Conservation (phyloP, 2,888 invertebrate genomes). For the Napeogenes inachia region DNA sequence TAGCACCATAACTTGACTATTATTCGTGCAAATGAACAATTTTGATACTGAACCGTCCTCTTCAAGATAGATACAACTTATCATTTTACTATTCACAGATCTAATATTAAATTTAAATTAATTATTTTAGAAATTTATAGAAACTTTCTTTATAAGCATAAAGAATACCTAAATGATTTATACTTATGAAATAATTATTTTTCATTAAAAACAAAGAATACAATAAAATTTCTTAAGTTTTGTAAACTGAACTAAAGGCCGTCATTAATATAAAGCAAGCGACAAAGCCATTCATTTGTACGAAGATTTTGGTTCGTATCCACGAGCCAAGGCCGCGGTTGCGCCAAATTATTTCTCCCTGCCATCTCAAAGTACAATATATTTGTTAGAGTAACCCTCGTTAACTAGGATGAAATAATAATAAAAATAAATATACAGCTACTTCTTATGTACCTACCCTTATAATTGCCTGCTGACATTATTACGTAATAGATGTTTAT, state of each 20-base stretch:
- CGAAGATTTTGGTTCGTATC: slow-evolving; percentile 47
- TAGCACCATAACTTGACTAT: no score
- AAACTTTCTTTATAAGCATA: no score
- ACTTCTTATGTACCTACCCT: slow-evolving; percentile 6
- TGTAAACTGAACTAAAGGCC: neutral
- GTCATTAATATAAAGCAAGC: slow-evolving; percentile 51
- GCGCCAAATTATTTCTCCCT: slow-evolving; percentile 39
- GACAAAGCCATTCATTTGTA: slow-evolving; percentile 49
- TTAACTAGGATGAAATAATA: slow-evolving; percentile 10
- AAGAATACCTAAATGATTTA: no score
- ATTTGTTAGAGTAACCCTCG: slow-evolving; percentile 15
- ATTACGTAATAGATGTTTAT: neutral
- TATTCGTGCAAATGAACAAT: no score
- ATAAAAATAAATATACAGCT: slow-evolving; percentile 9
- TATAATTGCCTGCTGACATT: slow-evolving; percentile 2
- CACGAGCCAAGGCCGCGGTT: slow-evolving; percentile 38
- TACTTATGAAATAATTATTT: no score
- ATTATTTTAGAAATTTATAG: no score
- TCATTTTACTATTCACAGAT: no score
- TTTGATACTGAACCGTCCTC: no score
- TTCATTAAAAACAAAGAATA: no score
- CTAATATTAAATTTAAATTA: no score
- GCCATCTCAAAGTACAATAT: slow-evolving; percentile 15
- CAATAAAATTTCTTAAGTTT: neutral
- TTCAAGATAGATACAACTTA: no score